phyloP scores from a whole-genome alignment of 1,140 invertebrate genomes.

The Gonioctena quinquepunctata region DNA sequence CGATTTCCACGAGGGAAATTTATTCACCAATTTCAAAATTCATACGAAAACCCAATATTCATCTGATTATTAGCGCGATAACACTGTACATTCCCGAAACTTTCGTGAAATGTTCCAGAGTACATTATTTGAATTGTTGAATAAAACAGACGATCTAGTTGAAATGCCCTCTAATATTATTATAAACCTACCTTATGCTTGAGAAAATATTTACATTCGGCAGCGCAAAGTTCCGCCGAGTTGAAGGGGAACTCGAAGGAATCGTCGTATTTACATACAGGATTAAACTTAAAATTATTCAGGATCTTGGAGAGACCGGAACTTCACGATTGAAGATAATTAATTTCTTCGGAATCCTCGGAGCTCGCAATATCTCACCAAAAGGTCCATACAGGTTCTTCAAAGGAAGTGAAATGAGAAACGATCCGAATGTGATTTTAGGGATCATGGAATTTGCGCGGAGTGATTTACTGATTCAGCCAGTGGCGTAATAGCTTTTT shows the following conservation, averaged over 20 bases:
- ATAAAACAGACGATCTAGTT: neutral
- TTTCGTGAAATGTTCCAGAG: neutral
- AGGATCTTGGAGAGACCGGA: neutral
- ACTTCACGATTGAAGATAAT: neutral
- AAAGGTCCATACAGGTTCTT: neutral
- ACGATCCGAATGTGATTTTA: neutral
- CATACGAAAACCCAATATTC: no score
- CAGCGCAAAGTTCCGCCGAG: neutral
- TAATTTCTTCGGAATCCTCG: neutral
- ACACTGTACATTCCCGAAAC: neutral
- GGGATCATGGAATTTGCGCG: neutral
- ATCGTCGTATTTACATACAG: neutral
- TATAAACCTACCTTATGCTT: neutral
- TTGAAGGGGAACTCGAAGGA: neutral
- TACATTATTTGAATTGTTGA: neutral
- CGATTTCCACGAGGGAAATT: no score
- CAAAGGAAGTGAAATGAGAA: neutral
- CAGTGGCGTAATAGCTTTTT: neutral
- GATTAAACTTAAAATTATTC: neutral
- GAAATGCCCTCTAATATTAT: neutral
- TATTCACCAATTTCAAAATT: no score
- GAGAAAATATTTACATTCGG: neutral
- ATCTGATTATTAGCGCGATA: neutral
- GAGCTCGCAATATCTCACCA: neutral
- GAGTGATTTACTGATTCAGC: neutral